phyloP scores from a whole-genome alignment of 2,113 vertebrate genomes.

The Eurystomus gularis region DNA sequence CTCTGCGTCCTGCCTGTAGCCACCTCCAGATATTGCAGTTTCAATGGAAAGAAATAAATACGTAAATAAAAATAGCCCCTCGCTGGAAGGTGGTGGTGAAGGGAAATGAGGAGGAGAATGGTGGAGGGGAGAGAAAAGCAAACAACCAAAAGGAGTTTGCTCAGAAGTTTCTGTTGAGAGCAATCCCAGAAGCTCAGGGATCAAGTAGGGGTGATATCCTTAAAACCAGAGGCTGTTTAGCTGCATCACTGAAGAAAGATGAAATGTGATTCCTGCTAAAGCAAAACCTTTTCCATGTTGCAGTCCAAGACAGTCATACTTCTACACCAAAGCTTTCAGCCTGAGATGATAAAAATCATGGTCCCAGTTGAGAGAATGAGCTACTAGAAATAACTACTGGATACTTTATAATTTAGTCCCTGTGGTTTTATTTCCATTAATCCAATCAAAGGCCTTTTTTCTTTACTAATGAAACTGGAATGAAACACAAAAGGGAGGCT shows the following conservation, averaged over 20 bases:
- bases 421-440: slow-evolving; percentile 57
- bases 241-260: not conserved
- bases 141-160: not conserved
- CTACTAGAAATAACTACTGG: slow-evolving; percentile 28
- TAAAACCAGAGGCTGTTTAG: slow-evolving; percentile 22
- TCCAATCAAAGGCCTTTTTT: slow-evolving; percentile 53
- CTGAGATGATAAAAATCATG: slow-evolving; percentile 5
- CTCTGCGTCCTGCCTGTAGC: slow-evolving; percentile 60
- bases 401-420: slow-evolving; percentile 52
- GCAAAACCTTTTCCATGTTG: not conserved
- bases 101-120: not conserved
- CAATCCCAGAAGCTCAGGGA: not conserved
- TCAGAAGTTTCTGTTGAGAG: not conserved
- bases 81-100: not conserved
- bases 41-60: slow-evolving; percentile 40
- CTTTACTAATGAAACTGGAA: slow-evolving; percentile 63
- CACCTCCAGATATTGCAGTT: slow-evolving; percentile 61
- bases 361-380: not conserved
- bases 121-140: not conserved
- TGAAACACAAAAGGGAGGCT: slow-evolving; percentile 63
- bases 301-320: not conserved
- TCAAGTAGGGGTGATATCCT: slow-evolving; percentile 3
- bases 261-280: slow-evolving; percentile 27
- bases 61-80: slow-evolving; percentile 15
- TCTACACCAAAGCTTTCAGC: not conserved